Evolutionary conservation across 2,797 vertebrate species (phyloP), one percentile per base, ranked within the genome.

Genomic region (Emys orbicularis): DNA sequence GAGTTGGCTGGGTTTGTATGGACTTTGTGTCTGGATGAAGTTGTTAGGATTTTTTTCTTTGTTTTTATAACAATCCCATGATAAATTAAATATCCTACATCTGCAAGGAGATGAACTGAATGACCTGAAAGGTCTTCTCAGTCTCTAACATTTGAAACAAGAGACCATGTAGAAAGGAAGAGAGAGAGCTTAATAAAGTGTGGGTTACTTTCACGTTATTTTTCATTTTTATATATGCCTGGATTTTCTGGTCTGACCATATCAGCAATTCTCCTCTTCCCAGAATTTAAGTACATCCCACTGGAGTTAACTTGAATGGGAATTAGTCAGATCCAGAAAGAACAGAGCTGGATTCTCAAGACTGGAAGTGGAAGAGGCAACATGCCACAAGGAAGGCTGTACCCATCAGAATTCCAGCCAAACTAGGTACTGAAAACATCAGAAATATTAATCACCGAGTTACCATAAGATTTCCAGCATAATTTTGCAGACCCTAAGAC

Each of bases 231-330:
- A 52, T 19, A 3, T 2, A 0, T 65, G 12, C 81, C 82, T 89
- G 81, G 87, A 89, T 89, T 84, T 91, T 83, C 79, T 49, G 56
- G 9, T 50, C 29, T 88, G 56, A 29, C 27, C 82, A 8, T 2
- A 57, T 25, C 8, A 88, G 65, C 59, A 81, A 18, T 37, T 53
- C 37, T 93, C 84, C 90, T 21, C 21, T 77, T 91, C 87, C 47
- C 9, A 49, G 12, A 18, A 2, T 18, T 61, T 27, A 59, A 50
- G 11, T 80, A 83, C 31, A 0, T 91, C 31, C 27, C 82, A 2
- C 13, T 89, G 54, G 5, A 59, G 83, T 16, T 84, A 68, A 25
- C 1, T 82, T 72, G 8, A 49, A 49, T 47, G 44, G 41, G 15
- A 29, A 27, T 49, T 77, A 41, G 19, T 72, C 65, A 49, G 29